phyloP scores from a whole-genome alignment of 2,113 vertebrate species.

The Cephalophus harveyi region DNA sequence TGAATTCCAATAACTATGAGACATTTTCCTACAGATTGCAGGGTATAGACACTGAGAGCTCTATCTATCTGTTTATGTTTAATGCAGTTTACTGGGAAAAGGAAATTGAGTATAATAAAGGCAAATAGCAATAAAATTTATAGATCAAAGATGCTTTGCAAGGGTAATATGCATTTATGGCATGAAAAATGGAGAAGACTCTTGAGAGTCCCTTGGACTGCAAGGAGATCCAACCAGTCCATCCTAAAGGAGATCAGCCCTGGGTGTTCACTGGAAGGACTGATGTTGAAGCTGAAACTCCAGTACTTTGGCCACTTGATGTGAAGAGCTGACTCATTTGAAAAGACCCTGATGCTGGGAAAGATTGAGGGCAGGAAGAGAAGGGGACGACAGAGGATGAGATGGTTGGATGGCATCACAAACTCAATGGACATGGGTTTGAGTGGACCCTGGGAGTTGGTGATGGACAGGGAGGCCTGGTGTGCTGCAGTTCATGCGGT shows the following conservation, averaged over 20 bases:
- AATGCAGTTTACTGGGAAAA: neutral
- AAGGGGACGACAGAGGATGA: neutral
- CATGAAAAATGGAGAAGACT: neutral
- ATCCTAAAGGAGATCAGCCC: neutral
- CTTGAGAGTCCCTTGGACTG: neutral
- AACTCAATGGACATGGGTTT: neutral
- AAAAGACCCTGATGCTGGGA: neutral
- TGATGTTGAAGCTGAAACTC: neutral
- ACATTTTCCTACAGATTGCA: constrained; percentile 52
- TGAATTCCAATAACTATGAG: constrained; percentile 47
- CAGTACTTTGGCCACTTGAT: neutral
- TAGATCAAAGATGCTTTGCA: neutral
- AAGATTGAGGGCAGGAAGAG: neutral
- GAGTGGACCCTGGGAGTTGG: neutral
- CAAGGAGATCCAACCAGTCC: neutral
- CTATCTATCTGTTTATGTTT: neutral
- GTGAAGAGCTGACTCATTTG: neutral
- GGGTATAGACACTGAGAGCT: neutral
- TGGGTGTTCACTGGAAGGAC: neutral
- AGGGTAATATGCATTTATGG: neutral
- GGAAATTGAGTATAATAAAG: neutral
- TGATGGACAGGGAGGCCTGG: neutral
- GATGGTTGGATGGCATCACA: neutral
- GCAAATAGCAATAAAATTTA: constrained; percentile 29
- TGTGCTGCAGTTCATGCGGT: rapidly evolving